phyloP scores from a whole-genome alignment of 2,888 invertebrate genomes.

The Aspidiotus destructor region DNA sequence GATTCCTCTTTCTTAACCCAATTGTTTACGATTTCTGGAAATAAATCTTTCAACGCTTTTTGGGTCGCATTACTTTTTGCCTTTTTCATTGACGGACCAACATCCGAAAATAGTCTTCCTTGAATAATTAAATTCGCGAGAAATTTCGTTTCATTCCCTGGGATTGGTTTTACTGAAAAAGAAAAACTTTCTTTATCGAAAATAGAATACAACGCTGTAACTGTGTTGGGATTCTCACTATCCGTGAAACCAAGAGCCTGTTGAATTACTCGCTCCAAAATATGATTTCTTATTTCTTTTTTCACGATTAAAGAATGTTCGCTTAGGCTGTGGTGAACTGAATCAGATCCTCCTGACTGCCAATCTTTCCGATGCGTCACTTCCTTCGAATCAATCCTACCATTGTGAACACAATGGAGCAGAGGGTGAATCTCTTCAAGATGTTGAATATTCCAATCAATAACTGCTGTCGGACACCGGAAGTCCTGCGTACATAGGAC shows the following conservation, averaged over 20 bases:
- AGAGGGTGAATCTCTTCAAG: neutral
- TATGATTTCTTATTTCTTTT: conserved; percentile 11
- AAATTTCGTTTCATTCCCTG: conserved; percentile 12
- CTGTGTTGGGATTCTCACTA: conserved; percentile 19
- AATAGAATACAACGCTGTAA: conserved; percentile 20
- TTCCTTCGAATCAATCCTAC: neutral
- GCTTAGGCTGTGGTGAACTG: neutral
- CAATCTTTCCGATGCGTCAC: neutral
- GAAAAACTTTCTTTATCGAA: conserved; percentile 17
- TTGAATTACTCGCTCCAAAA: conserved; percentile 22
- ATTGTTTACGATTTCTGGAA: conserved; percentile 15
- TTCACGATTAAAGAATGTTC: neutral
- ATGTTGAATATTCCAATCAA: neutral
- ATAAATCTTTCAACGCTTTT: conserved; percentile 21
- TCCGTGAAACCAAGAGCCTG: conserved; percentile 18
- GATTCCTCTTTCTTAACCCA: neutral
- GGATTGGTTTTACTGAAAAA: conserved; percentile 8
- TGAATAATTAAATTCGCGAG: conserved; percentile 8
- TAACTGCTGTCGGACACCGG: neutral
- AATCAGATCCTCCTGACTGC: neutral
- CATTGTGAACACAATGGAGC: neutral
- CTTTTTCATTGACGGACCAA: conserved; percentile 14
- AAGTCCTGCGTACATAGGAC: neutral
- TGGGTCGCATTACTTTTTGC: conserved; percentile 20
- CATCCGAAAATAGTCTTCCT: conserved; percentile 9